Percentiles rank a stretch among this genome's conserved stretches.
Evolutionary conservation across 2,888 invertebrate species (phyloP).

Genomic region (Acanthococcus lagerstroemiae): DNA sequence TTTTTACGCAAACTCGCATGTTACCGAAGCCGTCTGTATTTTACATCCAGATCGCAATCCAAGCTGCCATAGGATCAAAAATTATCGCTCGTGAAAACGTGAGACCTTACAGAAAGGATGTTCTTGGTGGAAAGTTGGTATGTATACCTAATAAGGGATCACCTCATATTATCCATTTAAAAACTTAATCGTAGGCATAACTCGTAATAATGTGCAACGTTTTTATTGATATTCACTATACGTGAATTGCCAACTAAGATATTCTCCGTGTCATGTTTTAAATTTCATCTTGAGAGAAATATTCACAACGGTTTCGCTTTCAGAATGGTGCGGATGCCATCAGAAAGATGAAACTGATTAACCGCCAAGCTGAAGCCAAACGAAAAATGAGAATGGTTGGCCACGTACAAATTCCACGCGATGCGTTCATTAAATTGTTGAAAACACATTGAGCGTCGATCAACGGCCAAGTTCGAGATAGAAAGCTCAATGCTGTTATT

Average conservation of each 20-base stretch:
- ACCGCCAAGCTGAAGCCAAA: slow-evolving; percentile 86
- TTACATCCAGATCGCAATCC: slow-evolving; percentile 59
- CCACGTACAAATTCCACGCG: slow-evolving; percentile 79
- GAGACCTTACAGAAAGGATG: slow-evolving; percentile 81
- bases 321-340: slow-evolving; percentile 89
- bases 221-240: too few species aligned
- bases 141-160: too few species aligned
- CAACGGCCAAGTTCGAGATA: too few species aligned
- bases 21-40: not conserved
- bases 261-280: not conserved
- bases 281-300: not conserved
- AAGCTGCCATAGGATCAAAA: slow-evolving; percentile 69
- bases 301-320: slow-evolving; percentile 38
- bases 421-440: slow-evolving; percentile 86
- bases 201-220: too few species aligned
- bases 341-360: slow-evolving; percentile 76
- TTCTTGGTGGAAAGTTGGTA: too few species aligned
- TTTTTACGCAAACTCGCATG: not conserved
- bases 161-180: too few species aligned
- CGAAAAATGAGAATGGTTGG: slow-evolving; percentile 85
- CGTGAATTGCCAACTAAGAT: slow-evolving; percentile 3
- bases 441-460: slow-evolving; percentile 52
- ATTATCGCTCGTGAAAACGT: slow-evolving; percentile 75
- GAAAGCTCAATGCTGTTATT: too few species aligned
- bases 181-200: too few species aligned